Base-by-base conservation (phyloP, 1,140 invertebrate species). In the Drosophila prosaltans region DNA sequence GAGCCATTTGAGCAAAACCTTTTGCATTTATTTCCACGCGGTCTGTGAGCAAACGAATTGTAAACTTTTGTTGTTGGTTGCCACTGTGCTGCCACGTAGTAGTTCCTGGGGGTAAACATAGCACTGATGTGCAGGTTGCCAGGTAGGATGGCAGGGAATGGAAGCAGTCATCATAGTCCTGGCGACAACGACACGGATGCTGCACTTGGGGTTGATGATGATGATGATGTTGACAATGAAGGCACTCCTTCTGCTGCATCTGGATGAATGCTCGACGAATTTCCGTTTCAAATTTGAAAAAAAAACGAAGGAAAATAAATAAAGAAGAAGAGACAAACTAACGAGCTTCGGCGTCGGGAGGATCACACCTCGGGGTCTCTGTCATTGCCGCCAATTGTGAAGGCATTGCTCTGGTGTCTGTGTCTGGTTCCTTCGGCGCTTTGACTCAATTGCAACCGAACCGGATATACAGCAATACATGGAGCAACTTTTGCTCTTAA, bases 271-370 rank as follows among this genome's bases (percentile, higher is more conserved):
- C 63, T 63, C 40, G 26, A 65, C 39, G 60, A 74, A 72, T 74
- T 80, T 88, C 83, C 83, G 80, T 78, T 89, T 88, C 73, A 88
- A 88, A 88, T 88, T 88, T 71, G 43, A 69, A 74, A 77, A 69
- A 48, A 55, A 63, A 41, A 30, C 26, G 3, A 41, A 30, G 43
- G 9, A 28, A 21, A 30, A 5, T 30, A 74, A 59, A 69, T 55
- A 36, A 36, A 36, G 65, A 59, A 41, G 63, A 11, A 40, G 55
- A 69, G 66, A 69, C 71, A 74, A 76, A 72, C 79, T 88, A 85
- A 85, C 83, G 82, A 85, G 71, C 65, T 51, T 57, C 41, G 58
- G 77, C 69, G 66, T 61, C 58, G 26, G 24, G 16, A 72, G 67
- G 65, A 63, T 69, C 80, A 72, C 73, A 59, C 64, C 75, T 82